These are phyloP conservation scores for Diaperis boleti DNA, from an alignment of 2,888 invertebrate species.

Conservation along the genomic window DNA sequence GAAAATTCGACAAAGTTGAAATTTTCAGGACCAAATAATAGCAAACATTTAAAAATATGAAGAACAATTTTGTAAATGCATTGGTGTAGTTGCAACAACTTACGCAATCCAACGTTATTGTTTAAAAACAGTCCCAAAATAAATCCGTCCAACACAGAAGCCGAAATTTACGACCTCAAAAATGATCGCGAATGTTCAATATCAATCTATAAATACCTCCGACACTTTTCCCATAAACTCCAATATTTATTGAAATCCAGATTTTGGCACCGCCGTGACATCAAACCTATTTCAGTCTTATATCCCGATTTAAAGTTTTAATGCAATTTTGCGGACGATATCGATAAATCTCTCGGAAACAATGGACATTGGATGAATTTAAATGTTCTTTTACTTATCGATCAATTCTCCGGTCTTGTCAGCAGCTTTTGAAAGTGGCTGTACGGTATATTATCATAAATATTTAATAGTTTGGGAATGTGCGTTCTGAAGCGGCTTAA, in stretches of 20 bases:
- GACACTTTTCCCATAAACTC: neutral
- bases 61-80: too few species aligned
- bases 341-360: constrained; percentile 1
- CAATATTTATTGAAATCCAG: neutral
- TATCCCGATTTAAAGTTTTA: neutral
- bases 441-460: neutral
- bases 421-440: neutral
- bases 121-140: too few species aligned
- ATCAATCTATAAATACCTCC: too few species aligned
- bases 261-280: constrained; percentile 3
- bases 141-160: too few species aligned
- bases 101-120: too few species aligned
- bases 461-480: neutral
- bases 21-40: too few species aligned
- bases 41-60: too few species aligned
- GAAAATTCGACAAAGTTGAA: too few species aligned
- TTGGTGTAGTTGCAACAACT: too few species aligned
- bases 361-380: constrained; percentile 9
- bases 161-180: too few species aligned
- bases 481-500: neutral
- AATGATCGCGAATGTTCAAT: too few species aligned
- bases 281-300: neutral
- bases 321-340: neutral
- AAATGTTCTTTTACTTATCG: constrained; percentile 4
- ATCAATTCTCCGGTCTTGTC: neutral